Evolutionary conservation across 2,797 vertebrate genomes (phyloP).

Genomic region (Sitta carolinensis): DNA sequence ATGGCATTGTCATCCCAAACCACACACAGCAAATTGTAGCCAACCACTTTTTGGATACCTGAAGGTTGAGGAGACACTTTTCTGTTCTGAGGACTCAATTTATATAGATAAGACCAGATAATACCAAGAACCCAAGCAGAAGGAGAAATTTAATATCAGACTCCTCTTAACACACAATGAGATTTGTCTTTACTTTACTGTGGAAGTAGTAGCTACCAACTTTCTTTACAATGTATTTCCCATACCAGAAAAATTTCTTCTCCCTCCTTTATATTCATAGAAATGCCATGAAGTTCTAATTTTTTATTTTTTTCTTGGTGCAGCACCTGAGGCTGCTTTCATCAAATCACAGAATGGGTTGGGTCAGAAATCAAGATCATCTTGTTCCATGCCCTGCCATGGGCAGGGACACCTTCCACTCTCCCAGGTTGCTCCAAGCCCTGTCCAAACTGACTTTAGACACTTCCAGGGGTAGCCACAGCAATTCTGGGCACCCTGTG

Average conservation of each 20-base stretch:
- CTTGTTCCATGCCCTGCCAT: not conserved
- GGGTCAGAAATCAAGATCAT: not conserved
- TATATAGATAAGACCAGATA: not conserved
- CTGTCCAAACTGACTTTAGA: fast-evolving
- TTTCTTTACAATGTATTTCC: not conserved
- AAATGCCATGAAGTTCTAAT: not conserved
- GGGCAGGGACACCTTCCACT: not conserved
- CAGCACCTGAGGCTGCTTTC: not conserved
- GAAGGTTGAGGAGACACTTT: not conserved
- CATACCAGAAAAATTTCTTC: not conserved
- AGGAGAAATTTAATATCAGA: not conserved
- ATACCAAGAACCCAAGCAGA: not conserved
- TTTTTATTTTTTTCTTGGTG: not conserved
- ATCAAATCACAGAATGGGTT: not conserved
- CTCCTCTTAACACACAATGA: not conserved
- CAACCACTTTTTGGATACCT: not conserved
- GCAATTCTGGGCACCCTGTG: not conserved
- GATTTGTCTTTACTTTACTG: not conserved
- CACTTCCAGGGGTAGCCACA: not conserved
- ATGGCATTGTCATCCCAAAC: not conserved
- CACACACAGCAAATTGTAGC: not conserved
- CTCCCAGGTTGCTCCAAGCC: fast-evolving
- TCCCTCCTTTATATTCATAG: not conserved
- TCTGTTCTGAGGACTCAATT: not conserved
- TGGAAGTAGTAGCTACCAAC: not conserved